Evolutionary conservation across 92 coral and sea anemone genomes (phyloP).

Genomic region (Paragorgia papillata): DNA sequence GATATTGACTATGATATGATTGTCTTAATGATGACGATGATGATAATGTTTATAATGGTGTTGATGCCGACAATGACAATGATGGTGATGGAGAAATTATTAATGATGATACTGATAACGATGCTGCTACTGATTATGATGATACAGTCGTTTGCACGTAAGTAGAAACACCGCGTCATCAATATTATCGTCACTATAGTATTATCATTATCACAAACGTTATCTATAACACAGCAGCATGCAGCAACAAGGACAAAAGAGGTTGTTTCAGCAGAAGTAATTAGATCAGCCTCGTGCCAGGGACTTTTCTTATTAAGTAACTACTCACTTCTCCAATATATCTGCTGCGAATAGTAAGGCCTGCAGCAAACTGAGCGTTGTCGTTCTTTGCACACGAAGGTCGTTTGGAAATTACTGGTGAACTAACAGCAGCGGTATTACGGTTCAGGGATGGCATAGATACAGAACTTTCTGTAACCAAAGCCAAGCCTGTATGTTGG

Average conservation of each 20-base stretch:
- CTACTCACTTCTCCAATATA: conserved; percentile 84
- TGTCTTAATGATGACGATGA: no score
- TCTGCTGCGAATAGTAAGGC: conserved; percentile 77
- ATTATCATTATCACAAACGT: background rate
- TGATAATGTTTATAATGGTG: no score
- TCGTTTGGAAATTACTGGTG: conserved; percentile 70
- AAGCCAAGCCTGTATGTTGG: conserved; percentile 87
- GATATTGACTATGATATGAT: no score
- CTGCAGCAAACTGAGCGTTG: conserved; percentile 72
- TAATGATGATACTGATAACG: no score
- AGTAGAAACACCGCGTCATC: background rate
- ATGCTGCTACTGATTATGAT: no score
- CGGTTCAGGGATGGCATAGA: conserved; percentile 73
- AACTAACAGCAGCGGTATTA: conserved; percentile 73
- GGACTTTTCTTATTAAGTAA: no score
- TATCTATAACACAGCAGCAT: background rate
- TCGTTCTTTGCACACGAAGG: conserved; percentile 90
- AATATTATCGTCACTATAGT: background rate
- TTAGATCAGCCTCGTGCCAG: background rate
- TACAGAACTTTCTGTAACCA: conserved; percentile 87
- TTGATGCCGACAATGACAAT: no score
- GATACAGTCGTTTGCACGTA: no score
- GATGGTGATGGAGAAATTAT: no score
- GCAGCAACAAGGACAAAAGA: no score
- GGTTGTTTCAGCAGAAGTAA: no score